These are phyloP conservation scores for Iguana delicatissima DNA, from an alignment of 2,797 vertebrate species.

Conservation along the genomic window DNA sequence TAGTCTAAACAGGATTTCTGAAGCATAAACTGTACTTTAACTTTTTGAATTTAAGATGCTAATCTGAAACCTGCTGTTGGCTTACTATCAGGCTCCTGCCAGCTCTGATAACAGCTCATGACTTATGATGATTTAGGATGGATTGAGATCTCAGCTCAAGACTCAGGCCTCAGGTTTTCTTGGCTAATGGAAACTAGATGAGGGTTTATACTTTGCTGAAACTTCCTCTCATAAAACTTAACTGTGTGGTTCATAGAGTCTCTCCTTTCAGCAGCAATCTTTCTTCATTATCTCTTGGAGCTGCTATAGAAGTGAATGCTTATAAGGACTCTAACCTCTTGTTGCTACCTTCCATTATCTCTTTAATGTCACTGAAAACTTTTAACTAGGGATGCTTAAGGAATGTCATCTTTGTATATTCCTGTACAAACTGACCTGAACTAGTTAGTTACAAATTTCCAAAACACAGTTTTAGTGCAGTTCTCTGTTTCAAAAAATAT, in stretches of 20 bases:
- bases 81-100: slow-evolving; percentile 46
- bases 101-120: slow-evolving; percentile 55
- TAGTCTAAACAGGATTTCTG: slow-evolving; percentile 57
- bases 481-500: background rate
- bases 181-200: slow-evolving; percentile 51
- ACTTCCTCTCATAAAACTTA: slow-evolving; percentile 25
- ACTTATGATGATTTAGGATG: slow-evolving; percentile 61
- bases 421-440: background rate
- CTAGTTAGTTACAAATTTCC: too few species aligned
- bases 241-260: slow-evolving; percentile 7
- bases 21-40: slow-evolving; percentile 66
- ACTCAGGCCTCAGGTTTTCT: slow-evolving; percentile 43
- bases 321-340: background rate
- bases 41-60: slow-evolving; percentile 65
- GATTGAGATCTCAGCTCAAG: slow-evolving; percentile 58
- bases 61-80: slow-evolving; percentile 57
- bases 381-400: background rate
- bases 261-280: slow-evolving; percentile 20
- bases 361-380: slow-evolving; percentile 14
- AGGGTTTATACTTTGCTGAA: background rate
- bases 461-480: background rate
- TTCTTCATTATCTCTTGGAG: background rate
- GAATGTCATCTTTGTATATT: background rate
- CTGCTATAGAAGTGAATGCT: background rate
- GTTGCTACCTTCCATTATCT: background rate